phyloP scores from a whole-genome alignment of 2,113 vertebrate genomes.

The Microcebus murinus region DNA sequence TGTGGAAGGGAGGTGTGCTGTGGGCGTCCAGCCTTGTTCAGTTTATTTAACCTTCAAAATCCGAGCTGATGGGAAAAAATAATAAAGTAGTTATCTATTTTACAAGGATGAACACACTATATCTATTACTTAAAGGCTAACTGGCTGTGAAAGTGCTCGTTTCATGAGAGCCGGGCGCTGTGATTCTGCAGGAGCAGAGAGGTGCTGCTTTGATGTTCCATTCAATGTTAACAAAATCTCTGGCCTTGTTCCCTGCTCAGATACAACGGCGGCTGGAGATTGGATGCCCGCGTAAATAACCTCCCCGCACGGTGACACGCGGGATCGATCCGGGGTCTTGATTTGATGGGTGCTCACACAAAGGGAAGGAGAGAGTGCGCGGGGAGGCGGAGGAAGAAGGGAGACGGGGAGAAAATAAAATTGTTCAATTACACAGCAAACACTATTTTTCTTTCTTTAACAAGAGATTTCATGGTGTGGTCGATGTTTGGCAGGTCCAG shows the following conservation, averaged over 20 bases:
- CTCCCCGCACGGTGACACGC: slow-evolving; percentile 95
- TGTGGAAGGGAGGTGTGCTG: slow-evolving; percentile 82
- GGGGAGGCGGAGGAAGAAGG: slow-evolving; percentile 68
- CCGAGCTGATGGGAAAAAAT: slow-evolving; percentile 97
- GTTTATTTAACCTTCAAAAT: slow-evolving; percentile 99
- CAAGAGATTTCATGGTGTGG: slow-evolving; percentile 99
- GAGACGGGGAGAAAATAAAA: slow-evolving; percentile 90
- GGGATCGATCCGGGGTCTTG: slow-evolving; percentile 96
- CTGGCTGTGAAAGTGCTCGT: slow-evolving; percentile 98
- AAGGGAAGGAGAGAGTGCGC: slow-evolving; percentile 84
- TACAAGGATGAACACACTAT: slow-evolving; percentile 99
- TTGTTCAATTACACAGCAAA: slow-evolving; percentile 99
- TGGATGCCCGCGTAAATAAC: slow-evolving; percentile 99
- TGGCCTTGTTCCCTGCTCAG: slow-evolving; percentile 97
- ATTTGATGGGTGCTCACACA: slow-evolving; percentile 98
- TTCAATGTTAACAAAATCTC: slow-evolving; percentile 99
- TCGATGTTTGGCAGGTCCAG: slow-evolving; percentile 95
- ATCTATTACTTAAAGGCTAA: slow-evolving; percentile 99
- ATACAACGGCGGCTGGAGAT: slow-evolving; percentile 98
- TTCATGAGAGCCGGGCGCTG: slow-evolving; percentile 91
- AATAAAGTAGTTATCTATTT: slow-evolving; percentile 99
- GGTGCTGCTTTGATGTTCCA: slow-evolving; percentile 96
- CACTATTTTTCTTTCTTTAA: slow-evolving; percentile 99
- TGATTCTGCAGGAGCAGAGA: slow-evolving; percentile 92
- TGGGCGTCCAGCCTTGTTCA: slow-evolving; percentile 93